These are phyloP conservation scores for Micromesistius poutassou DNA, from an alignment of 2,797 vertebrate genomes.

Conservation along the genomic window DNA sequence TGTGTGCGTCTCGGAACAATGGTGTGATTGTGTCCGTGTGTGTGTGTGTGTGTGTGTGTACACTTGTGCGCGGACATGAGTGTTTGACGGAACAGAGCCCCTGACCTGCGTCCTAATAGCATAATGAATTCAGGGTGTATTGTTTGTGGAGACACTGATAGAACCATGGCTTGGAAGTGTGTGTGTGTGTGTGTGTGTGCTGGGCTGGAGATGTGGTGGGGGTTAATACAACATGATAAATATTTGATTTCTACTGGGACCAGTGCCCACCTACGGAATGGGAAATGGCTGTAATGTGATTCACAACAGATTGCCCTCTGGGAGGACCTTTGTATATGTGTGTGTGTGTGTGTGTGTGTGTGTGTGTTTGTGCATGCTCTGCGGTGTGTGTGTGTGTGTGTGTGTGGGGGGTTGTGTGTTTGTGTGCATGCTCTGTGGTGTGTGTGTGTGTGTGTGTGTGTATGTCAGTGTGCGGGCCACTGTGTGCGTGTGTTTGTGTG, in stretches of 20 bases:
- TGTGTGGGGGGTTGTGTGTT: conserved; percentile 25
- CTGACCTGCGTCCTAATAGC: conserved; percentile 69
- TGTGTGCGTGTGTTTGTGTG: conserved; percentile 21
- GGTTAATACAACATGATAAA: conserved; percentile 79
- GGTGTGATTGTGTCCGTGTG: conserved; percentile 7
- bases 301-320: conserved; percentile 73
- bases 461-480: conserved; percentile 48
- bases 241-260: conserved; percentile 77
- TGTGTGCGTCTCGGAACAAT: not conserved
- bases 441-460: conserved; percentile 33
- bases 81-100: conserved; percentile 38
- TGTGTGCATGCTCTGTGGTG: conserved; percentile 33
- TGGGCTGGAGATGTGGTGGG: conserved; percentile 54
- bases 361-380: not conserved
- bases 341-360: conserved; percentile 14
- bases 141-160: conserved; percentile 30
- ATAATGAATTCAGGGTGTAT: conserved; percentile 73
- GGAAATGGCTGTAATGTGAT: conserved; percentile 76
- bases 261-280: conserved; percentile 70
- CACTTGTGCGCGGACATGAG: conserved; percentile 34
- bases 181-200: conserved; percentile 34
- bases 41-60: conserved; percentile 18
- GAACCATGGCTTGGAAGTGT: conserved; percentile 15
- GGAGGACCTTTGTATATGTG: conserved; percentile 60
- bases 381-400: conserved; percentile 27